Conservation (phyloP, 2,888 invertebrate species). For the Folsomia candida region DNA sequence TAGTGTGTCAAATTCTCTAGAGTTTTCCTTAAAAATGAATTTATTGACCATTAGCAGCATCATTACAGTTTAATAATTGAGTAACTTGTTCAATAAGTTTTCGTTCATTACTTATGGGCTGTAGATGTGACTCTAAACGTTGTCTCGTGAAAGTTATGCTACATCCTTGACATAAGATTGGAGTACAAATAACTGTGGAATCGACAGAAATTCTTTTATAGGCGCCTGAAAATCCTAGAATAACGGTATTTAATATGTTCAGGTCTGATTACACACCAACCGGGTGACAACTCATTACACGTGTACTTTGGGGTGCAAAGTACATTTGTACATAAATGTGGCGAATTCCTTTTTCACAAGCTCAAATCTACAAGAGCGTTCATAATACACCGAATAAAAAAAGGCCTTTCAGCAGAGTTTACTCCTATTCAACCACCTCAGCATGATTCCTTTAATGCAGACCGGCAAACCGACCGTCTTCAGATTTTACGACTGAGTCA, state of each 20-base stretch:
- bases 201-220: too few species aligned
- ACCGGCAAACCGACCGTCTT: not conserved
- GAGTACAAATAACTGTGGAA: too few species aligned
- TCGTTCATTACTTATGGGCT: too few species aligned
- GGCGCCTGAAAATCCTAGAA: not conserved
- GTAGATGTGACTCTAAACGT: too few species aligned
- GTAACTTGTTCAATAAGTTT: too few species aligned
- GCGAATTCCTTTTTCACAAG: constrained; percentile 3
- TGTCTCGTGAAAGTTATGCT: too few species aligned
- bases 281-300: not conserved
- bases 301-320: not conserved
- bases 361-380: not conserved
- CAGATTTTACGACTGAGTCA: not conserved
- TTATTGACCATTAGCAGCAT: too few species aligned
- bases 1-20: not conserved
- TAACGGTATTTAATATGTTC: constrained; percentile 17
- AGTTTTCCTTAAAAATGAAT: not conserved
- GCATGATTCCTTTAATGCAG: not conserved
- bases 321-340: not conserved
- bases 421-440: not conserved
- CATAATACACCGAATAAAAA: not conserved
- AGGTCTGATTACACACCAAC: constrained; percentile 35
- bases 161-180: too few species aligned
- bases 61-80: not conserved
- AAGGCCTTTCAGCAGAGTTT: too few species aligned